These are phyloP conservation scores for Hafferia zeledoni DNA, from an alignment of 2,797 vertebrate species.

Conservation along the genomic window DNA sequence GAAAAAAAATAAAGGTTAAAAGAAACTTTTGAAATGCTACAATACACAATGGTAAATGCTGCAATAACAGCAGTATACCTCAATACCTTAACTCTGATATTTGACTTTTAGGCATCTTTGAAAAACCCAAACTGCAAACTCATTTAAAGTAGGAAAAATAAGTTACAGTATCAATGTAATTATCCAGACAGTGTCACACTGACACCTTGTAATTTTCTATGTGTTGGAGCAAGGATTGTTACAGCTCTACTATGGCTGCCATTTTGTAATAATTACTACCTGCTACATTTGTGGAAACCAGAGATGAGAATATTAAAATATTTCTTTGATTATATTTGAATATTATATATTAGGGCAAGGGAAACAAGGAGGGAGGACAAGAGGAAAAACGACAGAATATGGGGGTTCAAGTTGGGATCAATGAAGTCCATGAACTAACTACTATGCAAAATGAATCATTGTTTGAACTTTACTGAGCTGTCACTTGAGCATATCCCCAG, in stretches of 20 bases:
- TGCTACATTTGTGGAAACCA: neutral
- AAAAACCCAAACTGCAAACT: neutral
- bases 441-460: neutral
- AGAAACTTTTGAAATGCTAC: neutral
- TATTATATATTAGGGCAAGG: neutral
- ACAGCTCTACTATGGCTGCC: neutral
- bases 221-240: neutral
- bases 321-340: neutral
- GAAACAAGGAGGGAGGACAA: neutral
- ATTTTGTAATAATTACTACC: neutral
- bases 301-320: neutral
- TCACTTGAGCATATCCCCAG: neutral
- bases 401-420: neutral
- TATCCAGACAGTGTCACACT: neutral
- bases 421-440: neutral
- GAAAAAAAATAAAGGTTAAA: neutral
- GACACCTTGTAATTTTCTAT: neutral
- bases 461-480: neutral
- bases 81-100: neutral
- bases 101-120: neutral
- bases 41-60: neutral
- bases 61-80: neutral
- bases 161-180: neutral
- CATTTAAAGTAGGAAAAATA: neutral
- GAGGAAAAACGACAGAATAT: neutral